Base-by-base conservation (phyloP, 2,797 vertebrate species). In the Typhlichthys eigenmanni region DNA sequence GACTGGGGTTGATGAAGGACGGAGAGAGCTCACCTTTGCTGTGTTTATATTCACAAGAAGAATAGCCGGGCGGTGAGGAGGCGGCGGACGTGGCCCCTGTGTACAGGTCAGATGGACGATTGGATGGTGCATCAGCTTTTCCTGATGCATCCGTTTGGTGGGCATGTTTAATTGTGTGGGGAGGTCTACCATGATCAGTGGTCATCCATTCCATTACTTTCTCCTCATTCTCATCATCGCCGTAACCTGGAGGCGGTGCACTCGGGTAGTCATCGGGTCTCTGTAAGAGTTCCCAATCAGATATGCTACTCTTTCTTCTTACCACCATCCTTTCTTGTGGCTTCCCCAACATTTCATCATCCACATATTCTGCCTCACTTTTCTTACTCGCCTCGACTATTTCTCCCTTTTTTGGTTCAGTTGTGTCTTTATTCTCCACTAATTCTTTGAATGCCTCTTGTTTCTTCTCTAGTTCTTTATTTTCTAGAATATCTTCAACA, bases 1-100 rank as follows among this genome's bases (percentile, higher is more conserved):
- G 94, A 71, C 95, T 95, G 0, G 96, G 96, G 83, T 98, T 98
- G 81, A 99, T 95, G 81, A 98, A 99, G 0, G 97, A 97, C 2
- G 97, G 96, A 1, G 97, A 98, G 5, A 98, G 90, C 60, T 97
- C 96, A 29, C 94, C 95, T 75, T 92, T 94, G 60, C 87, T 87
- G 16, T 94, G 92, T 78, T 92, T 92, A 57, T 94, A 94, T 50
- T 96, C 93, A 16, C 89, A 83, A 0, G 94, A 92, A 19, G 95
- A 94, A 72, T 90, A 90, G 13, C 68, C 74, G 9, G 81, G 60
- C 49, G 84, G 71, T 11, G 79, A 72, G 29, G 60, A 50, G 3
- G 79, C 81, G 32, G 76, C 89, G 38, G 85, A 89, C 10, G 85
- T 68, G 49, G 87, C 82, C 46, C 81, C 88, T 3, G 87, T 87